phyloP scores from a whole-genome alignment of 2,113 vertebrate genomes.

The Poecilia latipinna region DNA sequence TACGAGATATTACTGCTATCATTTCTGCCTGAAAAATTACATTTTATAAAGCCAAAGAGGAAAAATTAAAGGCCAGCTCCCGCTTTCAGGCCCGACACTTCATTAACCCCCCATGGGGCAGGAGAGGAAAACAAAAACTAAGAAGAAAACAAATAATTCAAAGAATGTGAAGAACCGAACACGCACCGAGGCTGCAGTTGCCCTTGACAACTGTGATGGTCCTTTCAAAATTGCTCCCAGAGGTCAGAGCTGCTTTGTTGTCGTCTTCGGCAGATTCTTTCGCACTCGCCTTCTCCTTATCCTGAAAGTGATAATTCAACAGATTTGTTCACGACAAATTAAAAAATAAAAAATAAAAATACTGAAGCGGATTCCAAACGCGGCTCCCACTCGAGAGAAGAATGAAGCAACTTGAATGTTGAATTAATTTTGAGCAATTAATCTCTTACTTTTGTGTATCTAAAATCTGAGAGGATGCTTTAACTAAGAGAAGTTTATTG shows the following conservation, averaged over 20 bases:
- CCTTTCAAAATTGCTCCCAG: conserved; percentile 85
- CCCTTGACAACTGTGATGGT: conserved; percentile 94
- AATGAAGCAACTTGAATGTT: neutral
- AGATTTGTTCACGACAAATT: conserved; percentile 44
- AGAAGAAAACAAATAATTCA: conserved; percentile 15
- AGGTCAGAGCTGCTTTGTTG: conserved; percentile 62
- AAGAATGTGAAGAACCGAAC: conserved; percentile 42
- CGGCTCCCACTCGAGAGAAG: conserved; percentile 1
- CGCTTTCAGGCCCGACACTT: conserved; percentile 42
- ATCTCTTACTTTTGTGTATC: conserved; percentile 8
- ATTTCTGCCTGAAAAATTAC: conserved; percentile 40
- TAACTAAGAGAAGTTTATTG: neutral
- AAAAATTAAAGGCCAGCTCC: conserved; percentile 40
- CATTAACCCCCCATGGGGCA: conserved; percentile 39
- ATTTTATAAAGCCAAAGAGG: conserved; percentile 35
- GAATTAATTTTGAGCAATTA: conserved; percentile 20
- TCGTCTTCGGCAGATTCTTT: conserved; percentile 65
- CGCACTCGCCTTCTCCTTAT: conserved; percentile 62
- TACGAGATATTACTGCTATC: conserved; percentile 26
- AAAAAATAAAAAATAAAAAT: conserved; percentile 14
- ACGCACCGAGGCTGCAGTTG: conserved; percentile 94
- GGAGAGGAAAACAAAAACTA: conserved; percentile 23
- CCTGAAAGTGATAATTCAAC: conserved; percentile 73
- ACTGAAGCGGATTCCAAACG: conserved; percentile 16
- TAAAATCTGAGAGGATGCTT: conserved; percentile 18